These are phyloP conservation scores for Parus major DNA, from an alignment of 2,113 vertebrate species.

Conservation along the genomic window DNA sequence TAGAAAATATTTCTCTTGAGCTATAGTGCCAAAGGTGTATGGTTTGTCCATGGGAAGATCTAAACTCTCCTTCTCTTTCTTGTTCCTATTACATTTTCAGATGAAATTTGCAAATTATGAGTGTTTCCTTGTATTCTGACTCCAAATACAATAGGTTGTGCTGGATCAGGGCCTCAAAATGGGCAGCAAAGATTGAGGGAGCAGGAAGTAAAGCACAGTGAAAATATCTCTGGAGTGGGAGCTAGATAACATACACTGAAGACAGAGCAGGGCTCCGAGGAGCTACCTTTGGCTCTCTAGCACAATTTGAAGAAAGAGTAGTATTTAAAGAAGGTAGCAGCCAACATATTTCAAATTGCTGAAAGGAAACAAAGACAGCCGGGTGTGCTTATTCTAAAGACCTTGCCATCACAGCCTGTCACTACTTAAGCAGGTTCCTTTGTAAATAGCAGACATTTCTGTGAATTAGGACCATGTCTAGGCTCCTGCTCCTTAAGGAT, in stretches of 20 bases:
- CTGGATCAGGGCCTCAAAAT: background rate
- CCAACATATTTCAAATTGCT: background rate
- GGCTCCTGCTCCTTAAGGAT: background rate
- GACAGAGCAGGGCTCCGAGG: background rate
- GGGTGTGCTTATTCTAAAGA: background rate
- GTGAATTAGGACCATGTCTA: background rate
- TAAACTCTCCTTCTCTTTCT: background rate
- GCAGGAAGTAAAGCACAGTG: background rate
- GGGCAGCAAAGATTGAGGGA: background rate
- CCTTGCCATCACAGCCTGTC: background rate
- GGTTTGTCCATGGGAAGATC: background rate
- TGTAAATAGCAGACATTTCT: background rate
- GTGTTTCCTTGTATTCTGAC: background rate
- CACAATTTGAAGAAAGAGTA: background rate
- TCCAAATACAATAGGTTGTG: background rate
- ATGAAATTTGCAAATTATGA: background rate
- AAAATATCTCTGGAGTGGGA: background rate
- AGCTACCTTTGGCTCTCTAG: background rate
- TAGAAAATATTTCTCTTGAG: background rate
- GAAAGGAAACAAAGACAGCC: background rate
- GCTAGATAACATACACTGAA: background rate
- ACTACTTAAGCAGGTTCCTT: background rate
- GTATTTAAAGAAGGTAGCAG: background rate
- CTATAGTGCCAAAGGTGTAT: background rate
- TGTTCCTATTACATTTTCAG: background rate